Evolutionary conservation across 2,113 vertebrate species (phyloP).

Genomic region (Notothenia coriiceps): DNA sequence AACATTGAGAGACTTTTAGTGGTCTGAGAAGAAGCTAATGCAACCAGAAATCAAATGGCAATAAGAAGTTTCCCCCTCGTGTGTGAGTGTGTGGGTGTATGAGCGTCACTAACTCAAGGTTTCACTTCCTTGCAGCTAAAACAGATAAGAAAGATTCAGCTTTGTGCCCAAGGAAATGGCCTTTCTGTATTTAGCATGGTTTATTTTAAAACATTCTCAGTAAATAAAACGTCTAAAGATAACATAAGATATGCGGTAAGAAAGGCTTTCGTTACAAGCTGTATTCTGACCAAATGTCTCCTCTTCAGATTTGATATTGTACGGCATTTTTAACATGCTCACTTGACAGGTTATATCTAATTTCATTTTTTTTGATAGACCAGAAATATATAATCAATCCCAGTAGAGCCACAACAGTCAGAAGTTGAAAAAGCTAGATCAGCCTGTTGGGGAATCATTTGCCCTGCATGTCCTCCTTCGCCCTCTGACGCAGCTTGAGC

Average conservation of each 20-base stretch:
- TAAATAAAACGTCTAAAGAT: neutral
- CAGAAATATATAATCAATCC: too few relatives aligned
- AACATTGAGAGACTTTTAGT: neutral
- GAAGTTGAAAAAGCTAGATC: too few relatives aligned
- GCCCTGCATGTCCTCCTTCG: too few relatives aligned
- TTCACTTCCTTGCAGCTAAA: slow-evolving; percentile 70
- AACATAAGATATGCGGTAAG: neutral
- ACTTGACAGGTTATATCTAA: too few relatives aligned
- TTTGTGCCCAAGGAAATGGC: neutral
- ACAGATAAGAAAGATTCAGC: neutral
- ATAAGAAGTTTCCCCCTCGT: neutral
- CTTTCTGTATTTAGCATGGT: neutral
- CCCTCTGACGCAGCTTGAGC: too few relatives aligned
- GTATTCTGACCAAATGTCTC: too few relatives aligned
- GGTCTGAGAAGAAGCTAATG: neutral
- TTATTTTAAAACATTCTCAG: neutral
- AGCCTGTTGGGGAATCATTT: too few relatives aligned
- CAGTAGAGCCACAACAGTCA: too few relatives aligned
- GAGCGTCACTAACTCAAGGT: slow-evolving; percentile 32
- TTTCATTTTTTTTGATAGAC: too few relatives aligned
- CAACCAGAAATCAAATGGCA: neutral
- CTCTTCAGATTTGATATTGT: too few relatives aligned
- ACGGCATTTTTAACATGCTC: too few relatives aligned
- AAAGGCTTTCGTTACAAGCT: too few relatives aligned
- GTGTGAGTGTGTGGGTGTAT: neutral